Base-by-base conservation (phyloP, 2,888 invertebrate species). In the Eristalis intricaria region DNA sequence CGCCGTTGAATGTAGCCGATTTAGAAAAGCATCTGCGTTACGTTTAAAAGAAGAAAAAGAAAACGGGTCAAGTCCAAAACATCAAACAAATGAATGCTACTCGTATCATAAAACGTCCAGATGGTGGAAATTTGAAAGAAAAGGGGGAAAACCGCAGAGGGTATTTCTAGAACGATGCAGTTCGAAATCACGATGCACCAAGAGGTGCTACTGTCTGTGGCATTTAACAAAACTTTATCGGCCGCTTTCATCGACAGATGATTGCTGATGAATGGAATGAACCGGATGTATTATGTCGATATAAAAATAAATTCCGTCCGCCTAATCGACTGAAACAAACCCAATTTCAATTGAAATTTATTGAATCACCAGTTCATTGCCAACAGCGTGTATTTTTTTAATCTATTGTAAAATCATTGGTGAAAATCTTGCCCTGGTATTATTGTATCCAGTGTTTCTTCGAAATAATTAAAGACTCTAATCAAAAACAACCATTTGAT, bases 381-480 rank as follows among this genome's bases (percentile, higher is more conserved):
- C n/a, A 35, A 63, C 38, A 38, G 8, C 38, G n/a, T 19, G 8
- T 19, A 5, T 50, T 50, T 19, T n/a, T 19, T 19, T 50, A 19
- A 19, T 50, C 8, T 8, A 19, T 50, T 50, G n/a, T 50, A 19
- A 50, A 19, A 8, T 50, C 19, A 50, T 8, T 19, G 50, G 50
- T 19, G n/a, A 19, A 19, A 50, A 8, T 1, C n/a, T 50, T 29
- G 29, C 38, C 13, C 8, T 19, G 60, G 11, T 61, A 23, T 58
- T 65, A 7, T 29, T 66, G 43, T 19, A 8, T 81, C 75, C 32
- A 35, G n/a, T 58, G 40, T 10, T 58, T 58, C 32, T 64, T 69
- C 11, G 64, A 23, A 76, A 22, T 64, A 77, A 81, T 77, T 85
- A 77, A 64, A 43, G 77, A 85, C 77, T 85, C 85, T 15, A 29